Evolutionary conservation across 2,797 vertebrate genomes (phyloP).

Genomic region (Lagorchestes hirsutus): DNA sequence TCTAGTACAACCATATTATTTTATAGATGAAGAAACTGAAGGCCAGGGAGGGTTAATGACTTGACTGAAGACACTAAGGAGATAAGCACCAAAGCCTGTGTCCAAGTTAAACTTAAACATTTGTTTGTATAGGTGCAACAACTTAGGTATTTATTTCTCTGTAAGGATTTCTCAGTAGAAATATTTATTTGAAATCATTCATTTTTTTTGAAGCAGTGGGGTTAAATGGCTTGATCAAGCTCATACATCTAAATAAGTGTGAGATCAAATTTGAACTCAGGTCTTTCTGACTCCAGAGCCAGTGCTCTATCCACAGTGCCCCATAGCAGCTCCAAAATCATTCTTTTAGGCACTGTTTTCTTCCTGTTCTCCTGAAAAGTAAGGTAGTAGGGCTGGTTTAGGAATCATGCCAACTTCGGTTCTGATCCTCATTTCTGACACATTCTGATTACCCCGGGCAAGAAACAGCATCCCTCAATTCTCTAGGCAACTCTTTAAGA

Average conservation of each 20-base stretch:
- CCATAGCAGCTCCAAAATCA: background rate
- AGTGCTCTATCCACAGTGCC: background rate
- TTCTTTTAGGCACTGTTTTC: background rate
- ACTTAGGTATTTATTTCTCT: background rate
- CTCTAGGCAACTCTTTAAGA: background rate
- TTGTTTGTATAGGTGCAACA: background rate
- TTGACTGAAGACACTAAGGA: background rate
- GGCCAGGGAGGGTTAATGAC: background rate
- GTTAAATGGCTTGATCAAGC: background rate
- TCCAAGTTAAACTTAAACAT: background rate
- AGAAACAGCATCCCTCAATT: background rate
- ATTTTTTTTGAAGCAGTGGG: background rate
- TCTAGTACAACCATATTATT: background rate
- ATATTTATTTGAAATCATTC: background rate
- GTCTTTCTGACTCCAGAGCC: background rate
- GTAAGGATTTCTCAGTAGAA: background rate
- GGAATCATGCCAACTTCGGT: background rate
- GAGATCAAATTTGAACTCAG: background rate
- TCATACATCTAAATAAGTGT: too few relatives aligned
- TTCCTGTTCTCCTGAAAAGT: background rate
- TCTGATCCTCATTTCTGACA: background rate
- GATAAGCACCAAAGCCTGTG: background rate
- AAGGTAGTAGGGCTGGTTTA: background rate
- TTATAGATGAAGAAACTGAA: background rate
- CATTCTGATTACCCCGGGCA: background rate